These are phyloP conservation scores for Apamea monoglypha DNA, from an alignment of 2,888 invertebrate genomes.

Conservation along the genomic window DNA sequence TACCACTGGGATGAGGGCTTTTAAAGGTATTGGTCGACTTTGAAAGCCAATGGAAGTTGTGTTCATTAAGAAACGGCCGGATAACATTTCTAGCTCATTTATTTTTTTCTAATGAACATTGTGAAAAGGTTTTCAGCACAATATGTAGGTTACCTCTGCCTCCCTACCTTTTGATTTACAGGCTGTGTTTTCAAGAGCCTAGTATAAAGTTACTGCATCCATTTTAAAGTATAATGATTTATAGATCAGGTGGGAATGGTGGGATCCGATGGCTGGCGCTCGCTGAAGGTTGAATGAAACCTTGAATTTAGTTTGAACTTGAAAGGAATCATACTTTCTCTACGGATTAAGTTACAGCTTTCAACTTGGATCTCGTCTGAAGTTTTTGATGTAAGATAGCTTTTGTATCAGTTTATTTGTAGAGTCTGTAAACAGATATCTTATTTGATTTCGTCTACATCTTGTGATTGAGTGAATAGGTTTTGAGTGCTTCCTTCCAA, in stretches of 20 bases:
- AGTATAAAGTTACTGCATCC: slow-evolving; percentile 11
- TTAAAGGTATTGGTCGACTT: slow-evolving; percentile 21
- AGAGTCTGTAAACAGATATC: slow-evolving; percentile 22
- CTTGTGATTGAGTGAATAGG: not conserved
- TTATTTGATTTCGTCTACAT: slow-evolving; percentile 6
- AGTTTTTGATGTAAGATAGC: slow-evolving; percentile 35
- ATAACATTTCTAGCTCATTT: slow-evolving; percentile 27
- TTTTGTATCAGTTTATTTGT: slow-evolving; percentile 29
- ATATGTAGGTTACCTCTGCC: not conserved
- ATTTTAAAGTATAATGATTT: slow-evolving; percentile 28
- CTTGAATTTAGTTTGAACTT: slow-evolving; percentile 37
- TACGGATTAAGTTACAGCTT: slow-evolving; percentile 42
- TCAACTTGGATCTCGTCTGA: slow-evolving; percentile 35
- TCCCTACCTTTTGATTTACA: not conserved
- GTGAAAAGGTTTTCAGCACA: slow-evolving; percentile 7
- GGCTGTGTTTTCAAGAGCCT: not conserved
- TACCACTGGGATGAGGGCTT: slow-evolving; percentile 35
- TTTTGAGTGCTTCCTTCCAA: slow-evolving; percentile 3
- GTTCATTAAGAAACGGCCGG: slow-evolving; percentile 12
- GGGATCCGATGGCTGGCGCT: slow-evolving; percentile 29
- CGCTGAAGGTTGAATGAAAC: slow-evolving; percentile 34
- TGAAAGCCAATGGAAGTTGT: slow-evolving; percentile 19
- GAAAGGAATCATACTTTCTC: slow-evolving; percentile 54
- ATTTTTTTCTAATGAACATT: slow-evolving; percentile 36
- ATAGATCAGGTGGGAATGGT: slow-evolving; percentile 36